phyloP scores from a whole-genome alignment of 1,140 invertebrate genomes.

The Stegodyphus dumicola region DNA sequence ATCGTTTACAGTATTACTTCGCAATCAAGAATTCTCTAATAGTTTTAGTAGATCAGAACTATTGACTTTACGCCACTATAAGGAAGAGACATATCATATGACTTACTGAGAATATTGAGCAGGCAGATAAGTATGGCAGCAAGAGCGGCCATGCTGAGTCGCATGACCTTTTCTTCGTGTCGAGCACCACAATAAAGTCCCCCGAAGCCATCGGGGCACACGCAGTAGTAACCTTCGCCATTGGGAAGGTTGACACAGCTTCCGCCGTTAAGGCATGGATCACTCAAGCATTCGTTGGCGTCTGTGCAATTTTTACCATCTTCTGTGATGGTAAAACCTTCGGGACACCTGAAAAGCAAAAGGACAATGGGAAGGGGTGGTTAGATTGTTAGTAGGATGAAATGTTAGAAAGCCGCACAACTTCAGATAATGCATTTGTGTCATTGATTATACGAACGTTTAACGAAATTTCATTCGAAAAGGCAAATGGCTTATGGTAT shows the following conservation, averaged over 20 bases:
- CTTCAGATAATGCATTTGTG: too few relatives aligned
- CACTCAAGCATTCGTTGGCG: conserved; percentile 92
- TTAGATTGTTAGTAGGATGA: too few relatives aligned
- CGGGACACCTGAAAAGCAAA: conserved; percentile 80
- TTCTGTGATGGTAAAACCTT: conserved; percentile 86
- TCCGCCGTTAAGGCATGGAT: conserved; percentile 85
- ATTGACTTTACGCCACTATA: too few relatives aligned
- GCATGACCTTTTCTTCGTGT: conserved; percentile 90
- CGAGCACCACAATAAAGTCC: conserved; percentile 93
- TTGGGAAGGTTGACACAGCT: conserved; percentile 74
- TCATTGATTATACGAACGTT: too few relatives aligned
- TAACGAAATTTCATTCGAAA: too few relatives aligned
- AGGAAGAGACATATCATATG: too few relatives aligned
- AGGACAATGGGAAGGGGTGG: too few relatives aligned
- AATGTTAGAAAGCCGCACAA: too few relatives aligned
- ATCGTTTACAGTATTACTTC: too few relatives aligned
- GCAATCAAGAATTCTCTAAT: too few relatives aligned
- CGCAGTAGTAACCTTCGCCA: conserved; percentile 66
- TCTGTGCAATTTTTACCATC: conserved; percentile 93
- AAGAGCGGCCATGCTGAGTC: conserved; percentile 92
- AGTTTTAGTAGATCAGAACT: too few relatives aligned
- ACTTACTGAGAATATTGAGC: conserved; percentile 93
- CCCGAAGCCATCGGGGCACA: conserved; percentile 89
- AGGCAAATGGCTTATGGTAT: too few relatives aligned
- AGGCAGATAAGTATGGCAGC: conserved; percentile 94